phyloP scores from a whole-genome alignment of 2,797 vertebrate genomes.

The Diplodus sargus region DNA sequence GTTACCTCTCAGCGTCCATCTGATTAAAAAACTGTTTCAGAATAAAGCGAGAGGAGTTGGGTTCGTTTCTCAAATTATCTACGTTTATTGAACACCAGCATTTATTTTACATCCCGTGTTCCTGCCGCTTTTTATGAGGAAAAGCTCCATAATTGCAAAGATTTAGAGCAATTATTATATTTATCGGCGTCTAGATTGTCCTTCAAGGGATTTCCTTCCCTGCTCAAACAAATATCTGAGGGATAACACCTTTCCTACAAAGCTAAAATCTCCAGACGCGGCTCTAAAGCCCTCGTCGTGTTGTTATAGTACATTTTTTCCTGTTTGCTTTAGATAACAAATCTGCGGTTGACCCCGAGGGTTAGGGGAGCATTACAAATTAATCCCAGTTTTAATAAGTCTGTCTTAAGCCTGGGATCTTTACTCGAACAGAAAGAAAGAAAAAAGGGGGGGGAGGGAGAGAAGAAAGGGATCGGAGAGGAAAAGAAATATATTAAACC shows the following conservation, averaged over 20 bases:
- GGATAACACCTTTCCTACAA: slow-evolving; percentile 76
- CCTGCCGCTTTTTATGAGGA: background rate
- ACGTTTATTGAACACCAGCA: background rate
- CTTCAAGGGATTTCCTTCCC: slow-evolving; percentile 45
- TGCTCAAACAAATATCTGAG: slow-evolving; percentile 68
- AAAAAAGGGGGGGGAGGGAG: slow-evolving; percentile 58
- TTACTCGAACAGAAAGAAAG: slow-evolving; percentile 79
- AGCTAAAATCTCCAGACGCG: slow-evolving; percentile 75
- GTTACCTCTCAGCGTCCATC: slow-evolving; percentile 25
- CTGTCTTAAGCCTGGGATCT: slow-evolving; percentile 95
- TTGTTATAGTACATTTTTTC: slow-evolving; percentile 79
- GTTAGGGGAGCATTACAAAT: slow-evolving; percentile 97
- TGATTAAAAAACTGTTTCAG: slow-evolving; percentile 48
- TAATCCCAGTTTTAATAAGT: slow-evolving; percentile 99
- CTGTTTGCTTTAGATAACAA: slow-evolving; percentile 88
- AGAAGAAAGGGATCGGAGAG: slow-evolving; percentile 79
- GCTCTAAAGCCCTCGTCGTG: slow-evolving; percentile 69
- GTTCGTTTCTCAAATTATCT: slow-evolving; percentile 5
- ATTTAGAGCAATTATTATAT: slow-evolving; percentile 32
- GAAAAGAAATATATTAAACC: slow-evolving; percentile 96
- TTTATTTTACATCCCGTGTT: background rate
- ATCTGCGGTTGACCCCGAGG: slow-evolving; percentile 85
- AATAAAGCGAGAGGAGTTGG: background rate
- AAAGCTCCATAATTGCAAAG: slow-evolving; percentile 10
- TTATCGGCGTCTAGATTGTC: slow-evolving; percentile 24